Evolutionary conservation across 2,888 invertebrate genomes (phyloP).

Genomic region (Pyrochroa serraticornis): DNA sequence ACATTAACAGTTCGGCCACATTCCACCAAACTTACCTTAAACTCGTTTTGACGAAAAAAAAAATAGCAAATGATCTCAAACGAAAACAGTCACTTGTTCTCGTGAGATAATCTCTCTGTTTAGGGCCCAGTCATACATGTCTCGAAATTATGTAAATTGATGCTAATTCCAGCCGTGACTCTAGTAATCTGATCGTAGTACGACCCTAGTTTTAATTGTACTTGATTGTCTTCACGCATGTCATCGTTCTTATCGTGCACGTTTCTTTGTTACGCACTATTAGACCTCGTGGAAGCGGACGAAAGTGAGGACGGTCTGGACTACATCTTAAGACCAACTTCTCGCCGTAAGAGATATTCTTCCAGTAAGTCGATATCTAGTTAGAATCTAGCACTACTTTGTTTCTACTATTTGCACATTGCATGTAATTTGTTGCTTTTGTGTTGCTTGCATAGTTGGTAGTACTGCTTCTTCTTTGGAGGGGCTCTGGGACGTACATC

Average conservation of each 20-base stretch:
- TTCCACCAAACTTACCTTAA: not conserved
- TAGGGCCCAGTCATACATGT: too few species aligned
- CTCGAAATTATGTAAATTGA: too few species aligned
- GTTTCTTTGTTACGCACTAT: slow-evolving; percentile 31
- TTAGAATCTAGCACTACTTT: not conserved
- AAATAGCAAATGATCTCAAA: not conserved
- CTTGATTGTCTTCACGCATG: slow-evolving; percentile 17
- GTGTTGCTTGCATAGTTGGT: slow-evolving; percentile 59
- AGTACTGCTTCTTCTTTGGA: slow-evolving; percentile 73
- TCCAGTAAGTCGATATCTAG: slow-evolving; percentile 61
- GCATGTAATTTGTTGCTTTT: slow-evolving; percentile 41
- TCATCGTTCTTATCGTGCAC: slow-evolving; percentile 17
- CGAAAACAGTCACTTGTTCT: too few species aligned
- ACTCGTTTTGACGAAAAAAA: not conserved
- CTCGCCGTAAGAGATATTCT: slow-evolving; percentile 61
- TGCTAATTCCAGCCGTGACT: not conserved
- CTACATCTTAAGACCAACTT: slow-evolving; percentile 47
- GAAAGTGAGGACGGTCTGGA: slow-evolving; percentile 56
- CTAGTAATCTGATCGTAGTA: not conserved
- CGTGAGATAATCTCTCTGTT: too few species aligned
- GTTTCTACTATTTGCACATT: slow-evolving; percentile 2
- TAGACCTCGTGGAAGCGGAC: slow-evolving; percentile 66
- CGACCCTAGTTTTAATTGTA: not conserved
- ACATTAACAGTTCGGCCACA: too few species aligned
- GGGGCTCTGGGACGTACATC: slow-evolving; percentile 75